These are phyloP conservation scores for Pipistrellus pipistrellus DNA, from an alignment of 2,797 vertebrate species.

Conservation along the genomic window DNA sequence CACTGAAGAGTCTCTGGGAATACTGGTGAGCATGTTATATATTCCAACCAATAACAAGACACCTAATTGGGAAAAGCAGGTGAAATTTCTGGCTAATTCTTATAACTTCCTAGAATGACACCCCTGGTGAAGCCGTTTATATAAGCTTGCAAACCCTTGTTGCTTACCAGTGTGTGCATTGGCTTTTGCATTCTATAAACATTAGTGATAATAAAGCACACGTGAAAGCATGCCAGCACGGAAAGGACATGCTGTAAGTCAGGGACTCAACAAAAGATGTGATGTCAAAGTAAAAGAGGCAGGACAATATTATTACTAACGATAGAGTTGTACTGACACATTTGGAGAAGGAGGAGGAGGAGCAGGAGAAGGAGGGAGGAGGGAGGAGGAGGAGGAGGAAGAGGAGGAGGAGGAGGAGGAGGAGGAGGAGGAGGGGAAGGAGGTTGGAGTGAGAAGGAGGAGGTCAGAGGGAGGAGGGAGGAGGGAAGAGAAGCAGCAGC, in stretches of 20 bases:
- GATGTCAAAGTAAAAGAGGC: background rate
- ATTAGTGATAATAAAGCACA: background rate
- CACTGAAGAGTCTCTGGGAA: background rate
- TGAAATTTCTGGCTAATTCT: background rate
- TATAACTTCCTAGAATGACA: background rate
- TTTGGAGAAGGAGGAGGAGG: background rate
- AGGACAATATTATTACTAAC: background rate
- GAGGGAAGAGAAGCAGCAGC: background rate
- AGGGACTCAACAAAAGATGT: background rate
- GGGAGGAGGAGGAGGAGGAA: too few species aligned
- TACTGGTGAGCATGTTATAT: background rate
- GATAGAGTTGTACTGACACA: background rate
- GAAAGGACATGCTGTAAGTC: background rate
- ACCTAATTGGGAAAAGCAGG: background rate
- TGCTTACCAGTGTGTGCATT: background rate
- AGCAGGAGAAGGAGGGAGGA: too few species aligned
- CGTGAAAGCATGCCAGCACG: background rate
- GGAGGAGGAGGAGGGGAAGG: too few species aligned
- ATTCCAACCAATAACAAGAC: background rate
- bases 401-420: too few species aligned
- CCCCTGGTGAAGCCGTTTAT: background rate
- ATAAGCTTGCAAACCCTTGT: background rate
- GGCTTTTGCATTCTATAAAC: background rate
- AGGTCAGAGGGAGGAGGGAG: too few species aligned
- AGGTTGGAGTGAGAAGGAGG: too few species aligned